phyloP scores from a whole-genome alignment of 2,888 invertebrate genomes.

The Dryadula phaetusa region DNA sequence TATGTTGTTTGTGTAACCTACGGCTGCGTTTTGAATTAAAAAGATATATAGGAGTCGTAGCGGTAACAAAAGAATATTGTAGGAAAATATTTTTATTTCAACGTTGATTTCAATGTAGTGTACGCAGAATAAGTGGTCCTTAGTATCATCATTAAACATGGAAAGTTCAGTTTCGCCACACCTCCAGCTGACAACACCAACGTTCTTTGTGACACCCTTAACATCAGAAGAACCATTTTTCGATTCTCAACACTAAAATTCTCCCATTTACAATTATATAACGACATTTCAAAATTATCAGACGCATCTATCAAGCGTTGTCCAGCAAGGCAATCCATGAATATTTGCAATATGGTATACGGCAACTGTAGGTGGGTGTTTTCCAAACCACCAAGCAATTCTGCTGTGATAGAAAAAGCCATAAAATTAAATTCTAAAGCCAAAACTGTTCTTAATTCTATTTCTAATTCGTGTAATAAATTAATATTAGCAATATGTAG shows the following conservation, averaged over 20 bases:
- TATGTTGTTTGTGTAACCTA: too few species aligned
- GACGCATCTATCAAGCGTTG: slow-evolving; percentile 64
- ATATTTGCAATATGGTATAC: slow-evolving; percentile 58
- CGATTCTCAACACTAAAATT: slow-evolving; percentile 34
- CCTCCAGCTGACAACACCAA: slow-evolving; percentile 62
- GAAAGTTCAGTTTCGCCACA: slow-evolving; percentile 55
- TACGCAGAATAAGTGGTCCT: slow-evolving; percentile 63
- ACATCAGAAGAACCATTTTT: slow-evolving; percentile 50
- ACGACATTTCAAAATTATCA: slow-evolving; percentile 53
- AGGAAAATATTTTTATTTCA: slow-evolving; percentile 38
- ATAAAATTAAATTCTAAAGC: slow-evolving; percentile 59
- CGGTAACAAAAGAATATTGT: not conserved
- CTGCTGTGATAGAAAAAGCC: slow-evolving; percentile 57
- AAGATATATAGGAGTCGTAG: not conserved
- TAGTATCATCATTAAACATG: slow-evolving; percentile 57
- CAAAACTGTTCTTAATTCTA: slow-evolving; percentile 54
- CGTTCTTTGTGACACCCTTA: slow-evolving; percentile 59
- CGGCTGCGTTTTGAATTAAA: too few species aligned
- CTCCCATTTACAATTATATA: slow-evolving; percentile 55
- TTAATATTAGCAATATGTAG: slow-evolving; percentile 55
- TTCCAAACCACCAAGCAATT: slow-evolving; percentile 63
- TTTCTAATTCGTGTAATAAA: slow-evolving; percentile 54
- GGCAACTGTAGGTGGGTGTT: slow-evolving; percentile 61
- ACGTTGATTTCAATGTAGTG: slow-evolving; percentile 58
- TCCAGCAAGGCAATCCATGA: slow-evolving; percentile 63